phyloP scores from a whole-genome alignment of 2,888 invertebrate genomes.

The Drosophila acutilabella region DNA sequence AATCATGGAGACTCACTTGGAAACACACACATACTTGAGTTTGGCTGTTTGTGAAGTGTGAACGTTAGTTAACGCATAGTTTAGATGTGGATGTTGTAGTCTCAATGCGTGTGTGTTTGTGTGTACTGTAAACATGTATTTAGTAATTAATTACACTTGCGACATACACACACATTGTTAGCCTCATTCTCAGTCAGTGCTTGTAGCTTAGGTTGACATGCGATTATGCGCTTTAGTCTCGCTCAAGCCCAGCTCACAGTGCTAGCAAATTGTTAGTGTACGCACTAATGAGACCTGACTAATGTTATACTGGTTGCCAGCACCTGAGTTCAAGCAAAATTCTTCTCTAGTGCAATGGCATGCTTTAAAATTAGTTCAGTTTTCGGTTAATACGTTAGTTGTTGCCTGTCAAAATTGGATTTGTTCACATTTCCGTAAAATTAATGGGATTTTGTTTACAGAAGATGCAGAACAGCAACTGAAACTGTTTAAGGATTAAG shows the following conservation, averaged over 20 bases:
- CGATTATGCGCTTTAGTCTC: conserved; percentile 50
- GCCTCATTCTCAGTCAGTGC: conserved; percentile 36
- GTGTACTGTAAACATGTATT: conserved; percentile 60
- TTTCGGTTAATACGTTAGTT: conserved; percentile 14
- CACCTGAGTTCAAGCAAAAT: conserved; percentile 21
- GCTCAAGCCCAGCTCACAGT: conserved; percentile 13
- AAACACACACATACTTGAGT: conserved; percentile 32
- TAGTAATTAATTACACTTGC: conserved; percentile 76
- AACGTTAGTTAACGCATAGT: conserved; percentile 63
- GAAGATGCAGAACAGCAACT: not conserved
- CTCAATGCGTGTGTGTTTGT: conserved; percentile 15
- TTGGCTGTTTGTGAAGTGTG: conserved; percentile 60
- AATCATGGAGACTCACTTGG: conserved; percentile 30
- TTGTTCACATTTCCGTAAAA: conserved; percentile 1
- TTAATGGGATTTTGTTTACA: conserved; percentile 1
- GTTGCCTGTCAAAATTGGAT: conserved; percentile 7
- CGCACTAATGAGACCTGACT: conserved; percentile 37
- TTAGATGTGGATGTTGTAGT: conserved; percentile 40
- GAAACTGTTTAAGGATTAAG: not conserved
- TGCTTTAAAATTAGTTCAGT: conserved; percentile 32
- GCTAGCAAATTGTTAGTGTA: conserved; percentile 45
- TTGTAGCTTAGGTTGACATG: conserved; percentile 51
- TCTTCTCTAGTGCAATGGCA: conserved; percentile 23
- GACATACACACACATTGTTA: conserved; percentile 49
- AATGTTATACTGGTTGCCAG: not conserved